A percentile compares a stretch with the other conserved stretches of the same genome.
Conservation (phyloP, 2,113 vertebrate species). For the Psilopogon haemacephalus region DNA sequence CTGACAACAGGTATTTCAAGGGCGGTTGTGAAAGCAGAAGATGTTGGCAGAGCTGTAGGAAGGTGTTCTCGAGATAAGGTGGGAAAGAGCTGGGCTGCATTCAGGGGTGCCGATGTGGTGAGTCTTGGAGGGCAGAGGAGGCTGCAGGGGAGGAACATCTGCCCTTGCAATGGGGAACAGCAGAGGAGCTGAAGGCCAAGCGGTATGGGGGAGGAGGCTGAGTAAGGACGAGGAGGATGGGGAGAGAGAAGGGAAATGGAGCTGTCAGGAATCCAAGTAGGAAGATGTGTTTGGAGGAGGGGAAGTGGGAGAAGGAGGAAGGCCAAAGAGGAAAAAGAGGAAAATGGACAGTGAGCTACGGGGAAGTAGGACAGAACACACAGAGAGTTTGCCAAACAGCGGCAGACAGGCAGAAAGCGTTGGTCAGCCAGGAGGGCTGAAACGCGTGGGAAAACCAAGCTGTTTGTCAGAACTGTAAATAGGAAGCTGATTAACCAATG, state of each 20-base stretch:
- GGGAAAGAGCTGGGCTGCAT: background rate
- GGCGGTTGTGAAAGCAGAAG: rapidly evolving
- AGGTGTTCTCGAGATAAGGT: background rate
- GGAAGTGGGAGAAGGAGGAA: background rate
- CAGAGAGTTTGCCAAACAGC: background rate
- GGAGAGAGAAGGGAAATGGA: background rate
- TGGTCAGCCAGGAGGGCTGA: background rate
- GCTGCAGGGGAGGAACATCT: background rate
- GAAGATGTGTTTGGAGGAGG: background rate
- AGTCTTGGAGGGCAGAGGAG: background rate
- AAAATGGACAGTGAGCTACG: background rate
- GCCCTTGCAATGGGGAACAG: background rate
- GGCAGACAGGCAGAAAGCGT: background rate
- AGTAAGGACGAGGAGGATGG: background rate
- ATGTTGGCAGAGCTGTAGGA: background rate
- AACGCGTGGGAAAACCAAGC: rapidly evolving
- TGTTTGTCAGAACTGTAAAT: background rate
- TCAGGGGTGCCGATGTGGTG: background rate
- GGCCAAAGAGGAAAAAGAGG: background rate
- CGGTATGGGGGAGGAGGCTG: background rate
- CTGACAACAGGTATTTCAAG: background rate
- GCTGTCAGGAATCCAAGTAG: background rate
- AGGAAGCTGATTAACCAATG: background rate
- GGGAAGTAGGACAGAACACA: background rate
- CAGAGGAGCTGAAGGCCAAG: background rate